These are phyloP conservation scores for Deilephila elpenor DNA, from an alignment of 2,888 invertebrate genomes.

Conservation along the genomic window DNA sequence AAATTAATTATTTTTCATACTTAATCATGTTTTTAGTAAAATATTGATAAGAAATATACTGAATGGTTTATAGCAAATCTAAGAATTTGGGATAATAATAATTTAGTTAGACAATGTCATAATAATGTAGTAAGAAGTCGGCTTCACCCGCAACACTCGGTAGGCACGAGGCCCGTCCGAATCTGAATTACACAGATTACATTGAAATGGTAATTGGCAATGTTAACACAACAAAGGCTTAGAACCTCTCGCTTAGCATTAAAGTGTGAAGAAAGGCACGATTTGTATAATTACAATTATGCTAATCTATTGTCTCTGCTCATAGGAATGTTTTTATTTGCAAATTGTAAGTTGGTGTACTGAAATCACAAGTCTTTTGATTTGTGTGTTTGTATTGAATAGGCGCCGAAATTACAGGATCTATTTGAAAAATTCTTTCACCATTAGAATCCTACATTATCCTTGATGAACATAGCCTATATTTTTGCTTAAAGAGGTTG, in stretches of 20 bases:
- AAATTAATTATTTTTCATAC: no score
- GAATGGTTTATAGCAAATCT: no score
- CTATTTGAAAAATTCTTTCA: no score
- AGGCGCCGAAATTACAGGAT: no score
- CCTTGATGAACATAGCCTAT: no score
- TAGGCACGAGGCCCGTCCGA: not conserved
- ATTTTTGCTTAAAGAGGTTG: no score
- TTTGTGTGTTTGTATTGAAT: no score
- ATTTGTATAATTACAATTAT: constrained; percentile 12
- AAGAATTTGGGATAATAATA: no score
- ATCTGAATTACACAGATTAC: constrained; percentile 23
- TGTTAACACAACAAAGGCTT: constrained; percentile 21
- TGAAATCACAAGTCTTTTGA: not conserved
- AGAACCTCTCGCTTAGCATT: not conserved
- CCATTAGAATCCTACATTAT: no score
- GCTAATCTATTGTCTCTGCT: constrained; percentile 1
- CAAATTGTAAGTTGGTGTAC: not conserved
- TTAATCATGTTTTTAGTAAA: no score
- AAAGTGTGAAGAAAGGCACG: not conserved
- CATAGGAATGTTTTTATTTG: not conserved
- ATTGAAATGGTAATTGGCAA: constrained; percentile 22
- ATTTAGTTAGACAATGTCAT: no score
- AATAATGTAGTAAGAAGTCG: not conserved
- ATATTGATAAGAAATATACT: no score
- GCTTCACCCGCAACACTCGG: not conserved